Evolutionary conservation across 2,888 invertebrate genomes (phyloP).

Genomic region (Aphrophora alni): DNA sequence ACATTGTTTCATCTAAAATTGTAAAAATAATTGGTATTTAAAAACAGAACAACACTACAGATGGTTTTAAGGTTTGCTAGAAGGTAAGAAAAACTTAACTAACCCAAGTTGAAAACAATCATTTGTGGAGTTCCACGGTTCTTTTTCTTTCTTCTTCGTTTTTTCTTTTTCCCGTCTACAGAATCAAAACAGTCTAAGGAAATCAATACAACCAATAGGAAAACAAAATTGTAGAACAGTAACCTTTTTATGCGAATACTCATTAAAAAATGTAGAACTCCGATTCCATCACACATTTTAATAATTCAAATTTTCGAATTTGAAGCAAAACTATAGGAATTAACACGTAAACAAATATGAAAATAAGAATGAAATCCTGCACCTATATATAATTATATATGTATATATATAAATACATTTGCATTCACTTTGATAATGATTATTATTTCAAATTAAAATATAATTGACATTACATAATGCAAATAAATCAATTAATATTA

Average conservation of each 20-base stretch:
- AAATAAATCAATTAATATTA: too few relatives aligned
- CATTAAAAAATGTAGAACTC: not conserved
- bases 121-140: not conserved
- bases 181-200: not conserved
- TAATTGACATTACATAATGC: too few relatives aligned
- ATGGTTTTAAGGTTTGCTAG: not conserved
- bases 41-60: not conserved
- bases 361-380: too few relatives aligned
- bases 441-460: too few relatives aligned
- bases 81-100: not conserved
- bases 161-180: not conserved
- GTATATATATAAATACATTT: too few relatives aligned
- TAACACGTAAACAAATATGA: too few relatives aligned
- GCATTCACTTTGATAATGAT: too few relatives aligned
- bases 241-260: not conserved
- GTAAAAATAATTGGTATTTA: not conserved
- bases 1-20: slow-evolving; percentile 22
- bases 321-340: too few relatives aligned
- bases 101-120: not conserved
- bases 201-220: not conserved
- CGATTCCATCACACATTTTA: not conserved
- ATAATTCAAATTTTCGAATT: too few relatives aligned
- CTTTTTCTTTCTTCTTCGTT: not conserved
- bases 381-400: too few relatives aligned
- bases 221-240: not conserved